Evolutionary conservation across 2,797 vertebrate genomes (phyloP), one percentile per base, ranked within the genome.

Genomic region (Hippopotamyrus pictus): DNA sequence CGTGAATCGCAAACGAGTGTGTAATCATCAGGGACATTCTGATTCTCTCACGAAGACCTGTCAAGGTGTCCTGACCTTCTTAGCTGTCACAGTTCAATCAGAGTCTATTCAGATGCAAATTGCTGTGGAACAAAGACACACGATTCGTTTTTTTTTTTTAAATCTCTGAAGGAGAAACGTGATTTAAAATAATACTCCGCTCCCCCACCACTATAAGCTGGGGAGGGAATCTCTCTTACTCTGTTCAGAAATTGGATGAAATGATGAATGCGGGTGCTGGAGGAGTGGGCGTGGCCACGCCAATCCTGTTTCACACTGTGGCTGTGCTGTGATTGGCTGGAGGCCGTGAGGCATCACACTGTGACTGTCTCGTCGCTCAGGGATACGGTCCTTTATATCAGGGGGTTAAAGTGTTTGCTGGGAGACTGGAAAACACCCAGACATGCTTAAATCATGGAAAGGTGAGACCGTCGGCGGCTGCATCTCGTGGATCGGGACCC

Each of bases 31-130:
- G 53, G 53, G 54, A 51, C 54, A 44, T 69, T 88, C 41, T 65
- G 54, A 46, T 88, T 53, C 17, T 41, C 37, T 65, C 57, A 41
- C 5, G 22, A 65, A 88, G 57, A 65, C 86, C 54, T 48, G 41
- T 88, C 54, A 88, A 22, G 51, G 37, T 37, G 51, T 53, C 19
- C 37, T 88, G 86, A 88, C 86, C 86, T 88, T 88, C 54, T 14
- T 65, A 48, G 54, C 41, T 46, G n/a, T 59, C 33, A 87, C 54
- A 87, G 86, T 88, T 88, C 86, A 88, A 65, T 88, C 86, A 88
- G 19, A 22, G n/a, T 62, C n/a, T 65, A 88, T 65, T 88, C 54
- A 88, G 22, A 88, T 88, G 86, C 33, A 88, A 65, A 88, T 65
- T 41, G 57, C 33, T 9, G 17, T 46, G 37, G 57, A 53, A 57